Percentiles rank a stretch among this genome's conserved stretches.
These are phyloP conservation scores for Andrena cerasifolii DNA, from an alignment of 1,140 invertebrate genomes.

Conservation along the genomic window DNA sequence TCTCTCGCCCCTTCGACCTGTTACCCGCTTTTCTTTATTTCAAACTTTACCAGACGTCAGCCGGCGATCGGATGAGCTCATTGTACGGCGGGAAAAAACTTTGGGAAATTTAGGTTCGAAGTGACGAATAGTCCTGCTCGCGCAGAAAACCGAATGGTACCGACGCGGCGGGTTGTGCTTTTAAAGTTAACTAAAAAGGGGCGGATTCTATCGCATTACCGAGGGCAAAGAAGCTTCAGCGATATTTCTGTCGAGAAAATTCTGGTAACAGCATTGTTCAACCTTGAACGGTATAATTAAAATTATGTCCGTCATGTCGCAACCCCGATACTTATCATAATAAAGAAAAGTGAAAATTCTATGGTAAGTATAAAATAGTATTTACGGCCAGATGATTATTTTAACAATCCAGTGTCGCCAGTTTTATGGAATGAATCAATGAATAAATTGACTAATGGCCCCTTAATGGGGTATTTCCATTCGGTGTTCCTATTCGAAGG, in stretches of 20 bases:
- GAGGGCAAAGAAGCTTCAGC: neutral
- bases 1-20: constrained; percentile 26
- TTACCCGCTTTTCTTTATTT: constrained; percentile 62
- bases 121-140: constrained; percentile 60
- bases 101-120: constrained; percentile 57
- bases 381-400: no score
- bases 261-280: constrained; percentile 12
- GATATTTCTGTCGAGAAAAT: constrained; percentile 40
- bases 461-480: no score
- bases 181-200: constrained; percentile 34
- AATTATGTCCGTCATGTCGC: neutral
- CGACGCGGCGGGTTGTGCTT: constrained; percentile 10
- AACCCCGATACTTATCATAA: no score
- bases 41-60: constrained; percentile 64
- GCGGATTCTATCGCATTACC: neutral
- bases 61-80: constrained; percentile 61
- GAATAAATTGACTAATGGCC: no score
- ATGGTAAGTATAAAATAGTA: no score
- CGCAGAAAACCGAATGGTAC: constrained; percentile 11
- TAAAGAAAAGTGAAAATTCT: no score
- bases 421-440: no score
- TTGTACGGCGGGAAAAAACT: constrained; percentile 59
- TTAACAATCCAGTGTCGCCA: no score
- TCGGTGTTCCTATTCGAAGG: no score
- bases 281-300: neutral